Evolutionary conservation across 2,888 invertebrate genomes (phyloP).

Genomic region (Sinohyriopsis cumingii): DNA sequence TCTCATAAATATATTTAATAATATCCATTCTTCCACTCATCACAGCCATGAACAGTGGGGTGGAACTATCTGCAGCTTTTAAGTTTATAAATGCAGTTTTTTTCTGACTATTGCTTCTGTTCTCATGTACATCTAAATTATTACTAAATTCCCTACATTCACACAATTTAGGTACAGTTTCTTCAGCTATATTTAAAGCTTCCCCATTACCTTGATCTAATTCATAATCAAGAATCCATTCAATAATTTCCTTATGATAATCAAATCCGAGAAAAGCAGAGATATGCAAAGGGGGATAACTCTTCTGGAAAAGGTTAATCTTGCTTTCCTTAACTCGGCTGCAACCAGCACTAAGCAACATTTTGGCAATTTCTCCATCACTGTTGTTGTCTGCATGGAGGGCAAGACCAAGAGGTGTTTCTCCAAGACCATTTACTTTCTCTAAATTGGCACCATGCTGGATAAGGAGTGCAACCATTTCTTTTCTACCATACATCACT

Average conservation of each 20-base stretch:
- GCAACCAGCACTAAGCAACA: conserved; percentile 36
- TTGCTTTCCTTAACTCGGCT: conserved; percentile 34
- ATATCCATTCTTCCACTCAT: conserved; percentile 36
- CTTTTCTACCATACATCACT: conserved; percentile 27
- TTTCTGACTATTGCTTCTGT: too few species aligned
- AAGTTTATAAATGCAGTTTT: conserved; percentile 20
- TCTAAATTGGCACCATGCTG: conserved; percentile 45
- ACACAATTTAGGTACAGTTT: not conserved
- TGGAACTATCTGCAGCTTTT: conserved; percentile 34
- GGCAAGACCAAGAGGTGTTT: conserved; percentile 42
- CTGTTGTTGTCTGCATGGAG: conserved; percentile 19
- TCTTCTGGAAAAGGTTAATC: conserved; percentile 35
- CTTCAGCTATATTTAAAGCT: not conserved
- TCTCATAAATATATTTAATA: conserved; percentile 32
- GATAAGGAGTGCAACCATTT: conserved; percentile 41
- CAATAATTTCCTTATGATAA: conserved; percentile 23
- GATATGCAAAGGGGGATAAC: conserved; percentile 44
- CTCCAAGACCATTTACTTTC: conserved; percentile 33
- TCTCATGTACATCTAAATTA: not conserved
- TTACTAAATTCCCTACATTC: not conserved
- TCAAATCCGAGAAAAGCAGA: conserved; percentile 33
- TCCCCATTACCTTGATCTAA: not conserved
- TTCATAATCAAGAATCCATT: conserved; percentile 16
- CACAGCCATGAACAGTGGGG: conserved; percentile 46
- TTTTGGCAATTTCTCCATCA: conserved; percentile 22